Evolutionary conservation across 2,113 vertebrate species (phyloP).

Genomic region (Passerina amoena): DNA sequence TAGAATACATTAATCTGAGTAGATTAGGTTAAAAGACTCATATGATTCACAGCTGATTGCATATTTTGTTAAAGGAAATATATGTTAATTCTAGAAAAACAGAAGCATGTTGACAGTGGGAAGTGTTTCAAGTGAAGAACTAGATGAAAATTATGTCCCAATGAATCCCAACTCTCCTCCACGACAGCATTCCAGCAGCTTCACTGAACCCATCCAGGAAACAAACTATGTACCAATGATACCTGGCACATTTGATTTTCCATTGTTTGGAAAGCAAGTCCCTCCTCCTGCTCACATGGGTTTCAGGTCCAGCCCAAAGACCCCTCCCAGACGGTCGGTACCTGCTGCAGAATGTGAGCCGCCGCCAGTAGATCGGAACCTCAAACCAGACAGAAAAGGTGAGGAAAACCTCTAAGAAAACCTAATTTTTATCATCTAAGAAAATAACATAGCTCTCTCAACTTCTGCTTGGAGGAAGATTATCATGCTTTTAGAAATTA

Average conservation of each 20-base stretch:
- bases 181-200: conserved; percentile 89
- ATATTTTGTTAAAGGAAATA: conserved; percentile 68
- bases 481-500: background rate
- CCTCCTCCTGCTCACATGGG: conserved; percentile 98
- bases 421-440: background rate
- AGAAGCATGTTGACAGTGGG: conserved; percentile 90
- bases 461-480: background rate
- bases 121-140: conserved; percentile 89
- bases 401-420: conserved; percentile 43
- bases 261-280: conserved; percentile 95
- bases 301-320: conserved; percentile 95
- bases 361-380: conserved; percentile 95
- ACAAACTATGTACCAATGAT: conserved; percentile 99
- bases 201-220: conserved; percentile 89
- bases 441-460: background rate
- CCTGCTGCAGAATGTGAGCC: conserved; percentile 90
- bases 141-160: conserved; percentile 97
- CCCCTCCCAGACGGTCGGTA: conserved; percentile 90
- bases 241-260: conserved; percentile 93
- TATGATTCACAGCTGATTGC: conserved; percentile 48
- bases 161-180: conserved; percentile 97
- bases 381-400: conserved; percentile 99
- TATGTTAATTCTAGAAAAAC: conserved; percentile 87
- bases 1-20: conserved; percentile 2
- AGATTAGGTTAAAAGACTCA: conserved; percentile 32